Evolutionary conservation across 2,888 invertebrate genomes (phyloP), one percentile per base, ranked within the genome.

Genomic region (Diachrysia chrysitis): DNA sequence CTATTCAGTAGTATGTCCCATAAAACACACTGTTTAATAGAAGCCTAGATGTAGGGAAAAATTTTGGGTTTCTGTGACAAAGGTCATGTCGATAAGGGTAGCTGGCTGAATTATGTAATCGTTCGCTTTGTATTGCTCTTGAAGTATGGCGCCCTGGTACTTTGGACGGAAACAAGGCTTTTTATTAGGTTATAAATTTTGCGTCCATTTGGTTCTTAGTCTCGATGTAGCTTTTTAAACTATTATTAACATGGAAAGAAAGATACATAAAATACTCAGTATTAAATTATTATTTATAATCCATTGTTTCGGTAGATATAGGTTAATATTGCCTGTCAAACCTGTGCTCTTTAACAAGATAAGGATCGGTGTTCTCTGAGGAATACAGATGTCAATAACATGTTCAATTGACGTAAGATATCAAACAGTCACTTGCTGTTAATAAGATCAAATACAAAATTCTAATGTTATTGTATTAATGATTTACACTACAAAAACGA

Each of bases 11-110:
- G 53, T 62, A 37, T 53, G 57, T 51, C 32, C 62, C 64, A 73
- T 80, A 80, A 78, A 80, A 63, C 66, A 77, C 66, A 65, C 55
- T 63, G 55, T 77, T 78, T 73, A 78, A 57, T 76, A 23, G 58
- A 32, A 53, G 51, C 12, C 58, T 65, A 68, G 70, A 59, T 57
- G 48, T 64, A 55, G 10, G 37, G 51, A 21, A 55, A 21, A 17
- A 9, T 48, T 58, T 65, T 58, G 53, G 58, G 58, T 25, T 58
- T 58, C 57, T 21, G 54, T 67, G 62, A 54, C 58, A 65, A 63
- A 63, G 56, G 63, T 69, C 9, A 35, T 54, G 23, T 32, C 37
- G 46, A 63, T 61, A 58, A 58, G 32, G 48, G 53, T 66, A 12
- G 35, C 14, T n/a, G 51, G 35, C 54, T 63, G 58, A 66, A 61